Conservation (phyloP, 2,797 vertebrate species). For the Sebastes nivosus region DNA sequence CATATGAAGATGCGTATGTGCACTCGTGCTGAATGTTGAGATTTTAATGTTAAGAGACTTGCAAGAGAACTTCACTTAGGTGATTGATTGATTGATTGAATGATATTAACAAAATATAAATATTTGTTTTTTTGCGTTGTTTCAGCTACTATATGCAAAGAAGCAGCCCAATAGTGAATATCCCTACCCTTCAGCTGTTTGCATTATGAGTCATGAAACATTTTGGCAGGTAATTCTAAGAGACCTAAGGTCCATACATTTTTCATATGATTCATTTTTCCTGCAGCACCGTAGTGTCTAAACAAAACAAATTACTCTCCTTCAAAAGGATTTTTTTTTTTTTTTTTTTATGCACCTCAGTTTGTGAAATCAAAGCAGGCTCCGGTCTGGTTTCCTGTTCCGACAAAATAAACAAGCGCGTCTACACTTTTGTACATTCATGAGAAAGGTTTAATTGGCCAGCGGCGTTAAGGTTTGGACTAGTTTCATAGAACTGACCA, state of each 20-base stretch:
- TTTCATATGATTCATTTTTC: constrained; percentile 79
- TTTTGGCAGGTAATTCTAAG: constrained; percentile 82
- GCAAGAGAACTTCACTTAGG: not conserved
- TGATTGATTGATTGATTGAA: constrained; percentile 24
- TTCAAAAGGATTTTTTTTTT: constrained; percentile 44
- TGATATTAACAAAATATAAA: constrained; percentile 4
- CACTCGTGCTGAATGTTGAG: not conserved
- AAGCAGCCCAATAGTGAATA: constrained; percentile 26
- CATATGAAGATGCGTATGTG: constrained; percentile 20
- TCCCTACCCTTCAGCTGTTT: constrained; percentile 68
- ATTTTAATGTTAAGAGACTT: not conserved
- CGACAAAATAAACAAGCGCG: constrained; percentile 12
- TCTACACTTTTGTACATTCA: not conserved
- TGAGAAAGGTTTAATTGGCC: constrained; percentile 30
- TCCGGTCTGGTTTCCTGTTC: not conserved
- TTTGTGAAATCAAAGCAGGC: constrained; percentile 31
- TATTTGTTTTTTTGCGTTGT: constrained; percentile 50
- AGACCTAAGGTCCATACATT: constrained; percentile 78
- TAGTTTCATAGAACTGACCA: not conserved
- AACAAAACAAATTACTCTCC: constrained; percentile 78
- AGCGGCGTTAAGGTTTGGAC: not conserved
- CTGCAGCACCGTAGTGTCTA: constrained; percentile 64
- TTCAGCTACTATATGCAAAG: constrained; percentile 53
- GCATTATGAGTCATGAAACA: constrained; percentile 79
- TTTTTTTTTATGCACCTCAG: constrained; percentile 19